A percentile compares a stretch with the other conserved stretches of the same genome.
These are phyloP conservation scores for Stenopsyche tienmushanensis DNA, from an alignment of 1,140 invertebrate species.

Conservation along the genomic window DNA sequence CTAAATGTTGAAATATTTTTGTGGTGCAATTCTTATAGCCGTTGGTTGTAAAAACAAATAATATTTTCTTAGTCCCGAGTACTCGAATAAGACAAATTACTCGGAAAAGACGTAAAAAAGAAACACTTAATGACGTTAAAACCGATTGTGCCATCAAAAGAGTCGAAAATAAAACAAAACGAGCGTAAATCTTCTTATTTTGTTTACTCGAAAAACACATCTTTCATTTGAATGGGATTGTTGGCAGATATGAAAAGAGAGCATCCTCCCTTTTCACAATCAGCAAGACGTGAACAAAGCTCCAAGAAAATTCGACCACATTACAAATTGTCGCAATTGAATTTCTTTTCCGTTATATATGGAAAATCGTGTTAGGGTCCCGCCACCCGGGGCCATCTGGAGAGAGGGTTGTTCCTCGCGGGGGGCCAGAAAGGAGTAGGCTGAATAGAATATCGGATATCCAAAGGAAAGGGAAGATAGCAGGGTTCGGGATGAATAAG, in stretches of 20 bases:
- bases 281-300: not conserved
- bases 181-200: not conserved
- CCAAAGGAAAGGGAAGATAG: not conserved
- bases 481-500: slow-evolving; percentile 21
- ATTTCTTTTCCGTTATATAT: slow-evolving; percentile 22
- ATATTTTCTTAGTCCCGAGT: too few relatives aligned
- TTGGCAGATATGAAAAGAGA: not conserved
- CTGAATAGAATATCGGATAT: not conserved
- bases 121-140: too few relatives aligned
- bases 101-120: too few relatives aligned
- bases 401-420: not conserved
- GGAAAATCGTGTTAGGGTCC: slow-evolving; percentile 19
- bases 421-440: not conserved
- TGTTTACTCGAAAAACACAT: not conserved
- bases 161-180: slow-evolving; percentile 2
- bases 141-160: not conserved
- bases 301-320: not conserved
- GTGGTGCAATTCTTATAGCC: too few relatives aligned
- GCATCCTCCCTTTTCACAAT: not conserved
- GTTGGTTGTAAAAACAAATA: too few relatives aligned
- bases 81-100: too few relatives aligned
- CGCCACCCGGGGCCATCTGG: not conserved
- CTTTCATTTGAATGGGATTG: not conserved
- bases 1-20: too few relatives aligned
- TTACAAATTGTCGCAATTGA: slow-evolving; percentile 23